These are phyloP conservation scores for Tenthredo scrophulariae DNA, from an alignment of 2,888 invertebrate genomes.

Conservation along the genomic window DNA sequence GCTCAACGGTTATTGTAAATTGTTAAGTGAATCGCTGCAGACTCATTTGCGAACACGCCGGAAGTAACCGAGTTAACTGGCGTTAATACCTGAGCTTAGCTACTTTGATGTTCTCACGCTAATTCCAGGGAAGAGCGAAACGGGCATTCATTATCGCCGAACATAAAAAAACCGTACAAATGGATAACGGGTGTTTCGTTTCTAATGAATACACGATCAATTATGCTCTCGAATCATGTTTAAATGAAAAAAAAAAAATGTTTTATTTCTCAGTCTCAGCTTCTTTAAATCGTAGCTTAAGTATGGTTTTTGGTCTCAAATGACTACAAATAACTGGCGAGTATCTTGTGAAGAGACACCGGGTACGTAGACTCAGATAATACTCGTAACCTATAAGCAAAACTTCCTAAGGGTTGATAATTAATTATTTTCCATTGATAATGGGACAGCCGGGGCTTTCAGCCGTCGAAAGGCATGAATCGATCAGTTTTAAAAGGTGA, in stretches of 20 bases:
- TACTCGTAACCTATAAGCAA: slow-evolving; percentile 8
- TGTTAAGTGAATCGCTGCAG: slow-evolving; percentile 17
- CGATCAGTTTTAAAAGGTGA: slow-evolving; percentile 72
- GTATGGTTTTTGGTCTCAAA: background rate
- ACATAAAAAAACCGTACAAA: slow-evolving; percentile 5
- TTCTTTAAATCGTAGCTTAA: background rate
- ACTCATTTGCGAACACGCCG: slow-evolving; percentile 41
- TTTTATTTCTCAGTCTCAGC: background rate
- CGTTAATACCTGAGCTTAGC: slow-evolving; percentile 44
- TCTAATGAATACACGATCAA: background rate
- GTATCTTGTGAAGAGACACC: background rate
- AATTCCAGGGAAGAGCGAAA: slow-evolving; percentile 39
- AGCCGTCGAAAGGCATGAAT: slow-evolving; percentile 38
- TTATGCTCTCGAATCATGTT: background rate
- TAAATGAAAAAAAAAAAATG: background rate
- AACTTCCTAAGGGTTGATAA: slow-evolving; percentile 10
- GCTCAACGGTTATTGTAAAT: slow-evolving; percentile 19
- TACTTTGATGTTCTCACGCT: slow-evolving; percentile 47
- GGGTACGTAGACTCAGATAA: background rate
- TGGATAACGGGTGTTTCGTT: background rate
- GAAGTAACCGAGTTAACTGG: slow-evolving; percentile 47
- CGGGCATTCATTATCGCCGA: slow-evolving; percentile 41
- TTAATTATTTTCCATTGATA: slow-evolving; percentile 44
- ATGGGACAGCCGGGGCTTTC: background rate
- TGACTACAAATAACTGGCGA: background rate